Conservation (phyloP, 2,113 vertebrate genomes). For the Trematocara zebra region DNA sequence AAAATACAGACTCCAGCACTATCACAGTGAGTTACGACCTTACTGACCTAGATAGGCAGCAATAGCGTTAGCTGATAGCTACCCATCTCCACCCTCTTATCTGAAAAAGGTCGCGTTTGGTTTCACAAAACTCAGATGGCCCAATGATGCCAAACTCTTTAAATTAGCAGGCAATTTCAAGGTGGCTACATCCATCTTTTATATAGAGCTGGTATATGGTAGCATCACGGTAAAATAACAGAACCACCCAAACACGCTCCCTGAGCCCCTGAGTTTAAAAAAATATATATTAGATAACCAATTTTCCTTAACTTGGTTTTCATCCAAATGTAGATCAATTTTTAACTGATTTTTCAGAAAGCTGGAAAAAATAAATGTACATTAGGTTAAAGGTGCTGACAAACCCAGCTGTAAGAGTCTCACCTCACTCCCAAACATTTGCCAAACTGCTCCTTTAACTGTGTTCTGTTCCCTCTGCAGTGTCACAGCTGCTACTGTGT, state of each 20-base stretch:
- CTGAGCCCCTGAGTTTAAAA: not conserved
- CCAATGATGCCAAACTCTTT: not conserved
- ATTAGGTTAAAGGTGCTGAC: not conserved
- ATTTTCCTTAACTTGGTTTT: not conserved
- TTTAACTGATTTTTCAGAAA: not conserved
- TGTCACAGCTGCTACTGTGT: not conserved
- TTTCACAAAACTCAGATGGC: not conserved
- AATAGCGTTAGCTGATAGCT: not conserved
- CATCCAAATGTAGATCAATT: not conserved
- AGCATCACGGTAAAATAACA: not conserved
- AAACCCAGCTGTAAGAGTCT: not conserved
- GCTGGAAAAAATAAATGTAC: not conserved
- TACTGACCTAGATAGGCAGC: not conserved
- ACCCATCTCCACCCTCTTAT: fast-evolving
- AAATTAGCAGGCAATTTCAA: not conserved
- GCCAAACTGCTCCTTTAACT: not conserved
- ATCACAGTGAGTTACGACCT: not conserved
- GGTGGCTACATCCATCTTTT: not conserved
- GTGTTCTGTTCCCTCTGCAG: not conserved
- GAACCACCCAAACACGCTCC: not conserved
- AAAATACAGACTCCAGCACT: fast-evolving
- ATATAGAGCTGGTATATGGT: not conserved
- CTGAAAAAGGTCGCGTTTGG: fast-evolving
- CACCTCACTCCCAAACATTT: not conserved
- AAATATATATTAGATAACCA: not conserved